These are phyloP conservation scores for Prionailurus viverrinus DNA, from an alignment of 2,113 vertebrate genomes.

Conservation along the genomic window DNA sequence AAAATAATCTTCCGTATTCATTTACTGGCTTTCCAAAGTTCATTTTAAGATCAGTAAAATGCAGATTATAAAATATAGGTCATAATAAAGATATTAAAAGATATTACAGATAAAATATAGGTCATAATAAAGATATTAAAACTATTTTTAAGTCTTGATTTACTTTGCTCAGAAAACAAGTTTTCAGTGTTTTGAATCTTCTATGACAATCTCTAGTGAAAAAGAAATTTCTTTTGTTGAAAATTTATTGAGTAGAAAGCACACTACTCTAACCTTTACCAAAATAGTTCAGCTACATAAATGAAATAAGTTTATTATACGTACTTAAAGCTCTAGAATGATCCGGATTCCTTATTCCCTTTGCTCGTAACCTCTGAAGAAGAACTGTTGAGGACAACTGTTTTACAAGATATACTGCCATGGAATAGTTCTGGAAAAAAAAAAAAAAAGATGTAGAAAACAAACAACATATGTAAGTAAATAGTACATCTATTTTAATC, in stretches of 20 bases:
- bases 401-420: constrained; percentile 99
- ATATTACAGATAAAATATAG: constrained; percentile 51
- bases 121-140: constrained; percentile 38
- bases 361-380: constrained; percentile 96
- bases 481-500: constrained; percentile 62
- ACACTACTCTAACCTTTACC: constrained; percentile 66
- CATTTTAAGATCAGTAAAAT: constrained; percentile 61
- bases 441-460: constrained; percentile 69
- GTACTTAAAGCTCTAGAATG: constrained; percentile 99
- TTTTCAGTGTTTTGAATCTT: constrained; percentile 58
- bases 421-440: constrained; percentile 95
- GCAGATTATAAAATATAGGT: constrained; percentile 59
- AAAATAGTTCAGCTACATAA: constrained; percentile 64
- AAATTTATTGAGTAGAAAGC: constrained; percentile 29
- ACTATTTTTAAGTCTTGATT: constrained; percentile 49
- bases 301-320: constrained; percentile 78
- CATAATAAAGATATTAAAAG: constrained; percentile 37
- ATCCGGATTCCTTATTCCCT: constrained; percentile 99
- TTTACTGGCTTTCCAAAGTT: constrained; percentile 45
- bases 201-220: constrained; percentile 36
- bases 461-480: constrained; percentile 70
- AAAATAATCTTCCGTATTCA: constrained; percentile 32
- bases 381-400: constrained; percentile 97
- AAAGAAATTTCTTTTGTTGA: not conserved
- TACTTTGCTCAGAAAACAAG: constrained; percentile 41